phyloP scores from a whole-genome alignment of 2,888 invertebrate genomes.

The Limnephilus auricula region DNA sequence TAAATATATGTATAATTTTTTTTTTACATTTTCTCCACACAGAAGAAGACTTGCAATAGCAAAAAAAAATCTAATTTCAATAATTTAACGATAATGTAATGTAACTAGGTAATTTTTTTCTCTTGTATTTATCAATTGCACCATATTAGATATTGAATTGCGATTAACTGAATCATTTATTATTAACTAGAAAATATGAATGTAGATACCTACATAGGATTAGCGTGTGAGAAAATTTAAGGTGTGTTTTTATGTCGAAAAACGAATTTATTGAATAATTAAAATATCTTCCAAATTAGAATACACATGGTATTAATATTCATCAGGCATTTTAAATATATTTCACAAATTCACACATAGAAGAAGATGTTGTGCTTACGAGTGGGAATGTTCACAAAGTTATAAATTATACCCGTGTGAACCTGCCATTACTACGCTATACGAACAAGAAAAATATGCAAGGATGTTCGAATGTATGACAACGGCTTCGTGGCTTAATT shows the following conservation, averaged over 20 bases:
- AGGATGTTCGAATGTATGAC: background rate
- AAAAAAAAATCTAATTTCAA: too few relatives aligned
- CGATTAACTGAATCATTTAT: too few relatives aligned
- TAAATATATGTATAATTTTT: too few relatives aligned
- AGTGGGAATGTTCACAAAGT: background rate
- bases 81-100: too few relatives aligned
- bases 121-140: too few relatives aligned
- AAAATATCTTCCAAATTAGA: background rate
- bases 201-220: background rate
- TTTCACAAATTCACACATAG: background rate
- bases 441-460: background rate
- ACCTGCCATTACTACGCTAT: background rate
- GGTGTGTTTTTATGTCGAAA: background rate
- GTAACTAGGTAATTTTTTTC: too few relatives aligned
- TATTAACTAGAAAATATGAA: too few relatives aligned
- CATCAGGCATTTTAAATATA: background rate
- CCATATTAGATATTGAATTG: too few relatives aligned
- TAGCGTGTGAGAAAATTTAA: background rate
- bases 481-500: background rate
- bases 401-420: background rate
- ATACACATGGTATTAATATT: background rate
- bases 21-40: too few relatives aligned
- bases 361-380: background rate
- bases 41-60: too few relatives aligned
- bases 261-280: background rate